Base-by-base conservation (phyloP, 2,113 vertebrate species). In the Oxyura jamaicensis region DNA sequence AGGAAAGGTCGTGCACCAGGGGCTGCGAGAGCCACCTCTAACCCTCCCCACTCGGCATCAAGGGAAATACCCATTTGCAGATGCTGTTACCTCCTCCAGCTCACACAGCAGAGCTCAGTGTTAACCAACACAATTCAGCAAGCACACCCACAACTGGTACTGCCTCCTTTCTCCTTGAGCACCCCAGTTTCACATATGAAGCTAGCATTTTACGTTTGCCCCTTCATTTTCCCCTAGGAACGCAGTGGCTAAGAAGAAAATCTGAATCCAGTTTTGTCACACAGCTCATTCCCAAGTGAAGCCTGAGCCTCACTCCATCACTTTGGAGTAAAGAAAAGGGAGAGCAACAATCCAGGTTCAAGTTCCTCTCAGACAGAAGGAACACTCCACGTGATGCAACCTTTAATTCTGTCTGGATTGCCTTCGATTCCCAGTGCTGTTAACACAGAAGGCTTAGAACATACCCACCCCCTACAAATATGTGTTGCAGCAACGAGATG, bases 401-500 rank as follows among this genome's bases (percentile, higher is more conserved):
- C 55, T 82, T 88, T 76, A 82, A 75, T 79, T 92, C 84, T 67
- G 89, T 71, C 77, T 91, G 58, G 80, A 86, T 14, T 92, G 86
- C 76, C 52, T 93, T 87, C n/a, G 25, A 94, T 66, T 29, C n/a
- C 55, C 86, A 8, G 50, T 42, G 78, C 71, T 71, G 81, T 50
- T 91, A 88, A 86, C 67, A 63, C 71, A 89, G 91, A 94, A 92
- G 71, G 77, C 86, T 92, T 81, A 78, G 74, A 94, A 89, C 91
- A 91, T 80, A 93, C 92, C 95, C 96, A 96, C 92, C 83, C 95
- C 90, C 95, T 93, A 78, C 69, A 93, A 93, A 76, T 90, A 94
- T 85, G 81, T 82, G 84, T 82, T 91, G 92, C 90, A 88, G 91
- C 89, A 82, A 91, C 1, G 0, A 83, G 41, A 39, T 0, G 2